Percentiles rank a stretch among this genome's conserved stretches.
phyloP scores from a whole-genome alignment of 2,888 invertebrate species.

The Tortrix viridana region DNA sequence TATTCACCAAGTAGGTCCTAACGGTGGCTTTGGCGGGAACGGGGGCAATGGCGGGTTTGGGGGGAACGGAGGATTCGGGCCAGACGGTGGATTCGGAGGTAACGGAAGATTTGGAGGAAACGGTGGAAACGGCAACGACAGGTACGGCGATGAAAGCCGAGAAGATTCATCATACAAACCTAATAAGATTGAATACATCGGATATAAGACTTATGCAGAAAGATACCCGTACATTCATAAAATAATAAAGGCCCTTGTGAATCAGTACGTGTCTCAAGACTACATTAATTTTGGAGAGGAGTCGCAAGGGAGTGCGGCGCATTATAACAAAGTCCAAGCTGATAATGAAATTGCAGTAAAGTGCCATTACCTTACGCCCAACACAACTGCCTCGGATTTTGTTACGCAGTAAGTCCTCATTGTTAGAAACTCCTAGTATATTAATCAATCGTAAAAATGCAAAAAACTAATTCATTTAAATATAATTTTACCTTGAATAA shows the following conservation, averaged over 20 bases:
- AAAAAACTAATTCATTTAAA: no score
- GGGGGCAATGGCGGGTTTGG: conserved; percentile 56
- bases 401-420: conserved; percentile 64
- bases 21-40: conserved; percentile 59
- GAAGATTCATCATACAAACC: conserved; percentile 46
- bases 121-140: conserved; percentile 46
- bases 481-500: no score
- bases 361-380: conserved; percentile 63
- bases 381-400: conserved; percentile 54
- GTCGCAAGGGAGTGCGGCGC: conserved; percentile 55
- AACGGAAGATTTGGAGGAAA: conserved; percentile 41
- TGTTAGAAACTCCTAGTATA: no score
- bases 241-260: conserved; percentile 62
- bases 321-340: conserved; percentile 59
- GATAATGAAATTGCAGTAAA: conserved; percentile 67
- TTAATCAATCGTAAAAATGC: no score
- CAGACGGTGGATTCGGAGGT: conserved; percentile 46
- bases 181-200: conserved; percentile 62
- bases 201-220: conserved; percentile 64
- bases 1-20: conserved; percentile 69
- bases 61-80: conserved; percentile 51
- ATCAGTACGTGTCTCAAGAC: conserved; percentile 66
- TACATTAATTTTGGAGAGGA: conserved; percentile 56
- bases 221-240: conserved; percentile 70
- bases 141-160: conserved; percentile 48